Evolutionary conservation across 2,797 vertebrate genomes (phyloP), one percentile per base, ranked within the genome.

Genomic region (Gephyroberyx darwinii): DNA sequence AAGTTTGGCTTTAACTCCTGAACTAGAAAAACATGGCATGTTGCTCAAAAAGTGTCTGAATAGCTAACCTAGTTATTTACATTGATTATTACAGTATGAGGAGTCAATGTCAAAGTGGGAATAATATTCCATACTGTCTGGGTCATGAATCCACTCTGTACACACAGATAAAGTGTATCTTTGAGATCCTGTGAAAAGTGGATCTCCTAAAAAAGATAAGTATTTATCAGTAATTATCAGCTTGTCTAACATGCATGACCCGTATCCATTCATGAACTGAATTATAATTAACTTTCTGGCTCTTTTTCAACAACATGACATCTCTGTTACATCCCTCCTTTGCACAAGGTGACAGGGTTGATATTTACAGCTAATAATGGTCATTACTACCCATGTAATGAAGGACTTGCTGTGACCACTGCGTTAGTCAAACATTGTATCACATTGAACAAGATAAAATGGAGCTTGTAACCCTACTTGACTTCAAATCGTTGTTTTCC

Each of bases 401-500:
- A 69, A 59, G 12, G 65, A 30, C 63, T 74, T 56, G 71, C 71
- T 82, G 20, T 73, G 54, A 79, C 61, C 79, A 30, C 48, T 61
- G 72, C 69, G 77, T 78, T 82, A 76, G 57, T 82, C 16, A 41
- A 41, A 41, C 10, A 41, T 58, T 83, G 80, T 75, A 65, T 78
- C 61, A 62, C 70, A 89, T 77, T 86, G 75, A 84, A 81, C 26
- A 60, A 76, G 48, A 72, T 45, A 45, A 45, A 45, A 45, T 16
- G 43, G 14, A 45, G 43, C 43, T 45, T 45, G 43, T 45, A 45
- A 45, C 16, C 43, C 4, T 16, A 45, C 13, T 35, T 35, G 33
- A 35, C 33, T 45, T 16, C 43, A 79, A 30, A 20, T 0, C 55
- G 53, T 43, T 70, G 26, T 69, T 71, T 41, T 77, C 19, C 16